Base-by-base conservation (phyloP, 2,888 invertebrate species). In the Drosophila gaucha region DNA sequence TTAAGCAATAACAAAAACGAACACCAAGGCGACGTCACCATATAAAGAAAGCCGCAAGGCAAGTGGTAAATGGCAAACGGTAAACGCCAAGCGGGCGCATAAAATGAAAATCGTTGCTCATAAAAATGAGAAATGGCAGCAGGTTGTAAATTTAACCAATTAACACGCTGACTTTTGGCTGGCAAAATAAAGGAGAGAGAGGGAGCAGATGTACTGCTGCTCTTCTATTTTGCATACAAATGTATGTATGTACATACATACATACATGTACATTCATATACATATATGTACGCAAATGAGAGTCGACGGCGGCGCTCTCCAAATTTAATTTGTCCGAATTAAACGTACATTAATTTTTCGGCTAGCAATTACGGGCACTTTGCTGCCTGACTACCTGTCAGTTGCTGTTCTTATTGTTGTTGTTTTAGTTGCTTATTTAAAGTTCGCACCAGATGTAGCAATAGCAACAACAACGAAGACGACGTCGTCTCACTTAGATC, bases 401-500 rank as follows among this genome's bases (percentile, higher is more conserved):
- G 50, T 44, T 46, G 39, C n/a, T 14, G 20, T 54, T 43, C 26
- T 35, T 63, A 22, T 39, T 56, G 41, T 52, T 64, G 50, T 57
- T 54, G 20, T 9, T 59, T 30, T 43, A 49, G 22, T 62, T 62
- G 69, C 49, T 64, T 63, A 41, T 64, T 80, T 75, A 62, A 68
- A 80, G 73, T 78, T 80, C 59, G 38, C 62, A 77, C 82, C 77
- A 85, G 79, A 85, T 85, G 77, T 82, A 68, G 76, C 62, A 64
- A 41, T 59, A 71, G 50, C 9, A 62, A 6, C 20, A 57, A 26
- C 12, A 50, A 12, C 28, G 41, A 57, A 54, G 50, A 66, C 43
- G 60, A 60, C 65, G 74, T 73, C 86, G 79, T 78, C 82, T 76
- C 88, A 89, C 84, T 89, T 89, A 89, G 90, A 89, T 89, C 89